Base-by-base conservation (phyloP, 2,888 invertebrate genomes). In the Apotomis turbidana region DNA sequence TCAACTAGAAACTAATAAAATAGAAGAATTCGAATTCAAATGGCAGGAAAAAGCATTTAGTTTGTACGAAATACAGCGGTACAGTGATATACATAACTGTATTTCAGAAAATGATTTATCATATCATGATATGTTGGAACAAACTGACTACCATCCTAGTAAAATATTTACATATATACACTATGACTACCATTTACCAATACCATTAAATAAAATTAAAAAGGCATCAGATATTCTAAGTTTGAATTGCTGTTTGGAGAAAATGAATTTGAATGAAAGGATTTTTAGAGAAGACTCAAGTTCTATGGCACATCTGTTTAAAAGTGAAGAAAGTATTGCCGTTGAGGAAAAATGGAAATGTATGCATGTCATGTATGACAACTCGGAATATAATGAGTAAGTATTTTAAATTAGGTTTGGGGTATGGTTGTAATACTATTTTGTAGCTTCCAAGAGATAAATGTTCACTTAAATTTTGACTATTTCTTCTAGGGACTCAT, bases 31-130 rank as follows among this genome's bases (percentile, higher is more conserved):
- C 71, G 81, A 76, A 57, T 95, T 97, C 75, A 85, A 86, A 76
- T 97, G 97, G 97, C 97, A 97, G 83, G 94, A 96, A 81, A 97
- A 97, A 88, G 85, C 94, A 0, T 95, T 96, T 72, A 95, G 95
- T 76, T 87, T 89, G 8, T 89, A 88, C 78, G 96, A 97, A 84
- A 81, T 94, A 9, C 91, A 94, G 66, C 93, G 94, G 70, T 96
- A 95, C 79, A 85, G 85, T 1, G 94, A 96, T 52, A 85, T 91
- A 54, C 93, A 93, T 57, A 96, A 96, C 80, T 97, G 96, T 77
- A 78, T 89, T 0, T 94, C 94, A 1, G 95, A 95, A 13, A 80
- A 88, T n/a, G 95, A 96, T 66, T 69, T 87, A 46, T 79, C 78
- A 38, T 89, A 91, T 69, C 79, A 89, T 76, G 84, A 88, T 38